These are phyloP conservation scores for Crotalus horridus DNA, from an alignment of 2,113 vertebrate species.

Conservation along the genomic window DNA sequence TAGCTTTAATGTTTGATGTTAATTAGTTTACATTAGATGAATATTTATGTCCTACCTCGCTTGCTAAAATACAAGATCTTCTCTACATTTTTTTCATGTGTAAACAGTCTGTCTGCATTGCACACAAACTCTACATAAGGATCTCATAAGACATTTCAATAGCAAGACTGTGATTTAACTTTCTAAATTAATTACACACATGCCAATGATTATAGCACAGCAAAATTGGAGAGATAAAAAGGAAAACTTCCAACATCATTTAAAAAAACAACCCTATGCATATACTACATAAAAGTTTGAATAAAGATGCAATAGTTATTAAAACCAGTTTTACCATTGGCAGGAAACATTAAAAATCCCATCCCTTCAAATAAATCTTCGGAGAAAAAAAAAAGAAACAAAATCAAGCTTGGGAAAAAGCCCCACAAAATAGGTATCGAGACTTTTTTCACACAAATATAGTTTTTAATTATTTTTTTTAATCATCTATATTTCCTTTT, in stretches of 20 bases:
- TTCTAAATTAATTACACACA: constrained; percentile 36
- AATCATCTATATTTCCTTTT: constrained; percentile 10
- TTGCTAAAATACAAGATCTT: constrained; percentile 12
- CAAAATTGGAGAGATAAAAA: constrained; percentile 29
- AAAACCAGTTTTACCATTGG: constrained; percentile 26
- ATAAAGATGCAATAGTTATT: constrained; percentile 21
- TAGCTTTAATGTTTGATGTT: constrained; percentile 17
- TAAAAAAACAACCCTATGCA: background rate
- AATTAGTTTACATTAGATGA: constrained; percentile 15
- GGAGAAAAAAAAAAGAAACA: background rate
- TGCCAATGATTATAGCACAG: background rate
- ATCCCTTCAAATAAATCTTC: constrained; percentile 24
- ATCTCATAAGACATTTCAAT: constrained; percentile 28
- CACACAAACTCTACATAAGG: background rate
- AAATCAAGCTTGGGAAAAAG: constrained; percentile 15
- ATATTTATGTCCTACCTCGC: constrained; percentile 4
- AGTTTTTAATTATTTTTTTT: background rate
- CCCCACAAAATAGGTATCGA: background rate
- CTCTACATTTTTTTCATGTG: background rate
- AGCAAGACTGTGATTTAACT: constrained; percentile 11
- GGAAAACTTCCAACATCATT: background rate
- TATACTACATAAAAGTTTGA: constrained; percentile 9
- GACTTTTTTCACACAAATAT: constrained; percentile 3
- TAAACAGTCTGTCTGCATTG: background rate
- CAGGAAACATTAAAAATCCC: constrained; percentile 25